phyloP scores from a whole-genome alignment of 2,113 vertebrate genomes.

The Chunga burmeisteri region DNA sequence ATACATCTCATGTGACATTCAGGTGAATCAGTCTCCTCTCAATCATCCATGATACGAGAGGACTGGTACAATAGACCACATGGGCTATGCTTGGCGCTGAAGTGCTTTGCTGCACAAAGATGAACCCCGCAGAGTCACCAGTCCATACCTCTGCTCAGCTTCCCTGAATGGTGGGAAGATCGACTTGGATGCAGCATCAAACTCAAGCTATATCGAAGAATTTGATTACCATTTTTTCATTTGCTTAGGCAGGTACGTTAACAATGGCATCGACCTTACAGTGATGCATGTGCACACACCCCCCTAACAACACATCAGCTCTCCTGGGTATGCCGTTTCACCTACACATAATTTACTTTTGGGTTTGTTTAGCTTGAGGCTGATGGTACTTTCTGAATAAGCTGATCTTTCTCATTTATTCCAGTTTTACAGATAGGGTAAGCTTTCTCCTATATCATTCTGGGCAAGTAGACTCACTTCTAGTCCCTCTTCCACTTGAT shows the following conservation, averaged over 20 bases:
- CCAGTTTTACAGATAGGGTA: background rate
- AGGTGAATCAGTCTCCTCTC: background rate
- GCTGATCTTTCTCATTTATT: background rate
- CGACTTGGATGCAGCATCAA: background rate
- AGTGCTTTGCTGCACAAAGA: background rate
- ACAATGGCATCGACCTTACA: fast-evolving
- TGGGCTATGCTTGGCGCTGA: fast-evolving
- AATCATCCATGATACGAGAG: fast-evolving
- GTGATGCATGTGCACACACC: background rate
- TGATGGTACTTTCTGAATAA: background rate
- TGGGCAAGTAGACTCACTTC: background rate
- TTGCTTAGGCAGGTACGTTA: background rate
- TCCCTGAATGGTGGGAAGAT: background rate
- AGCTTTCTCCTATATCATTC: background rate
- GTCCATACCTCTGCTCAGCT: background rate
- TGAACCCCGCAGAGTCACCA: fast-evolving
- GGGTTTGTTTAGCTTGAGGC: background rate
- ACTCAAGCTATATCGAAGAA: background rate
- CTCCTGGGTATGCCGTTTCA: background rate
- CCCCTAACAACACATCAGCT: background rate
- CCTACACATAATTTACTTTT: background rate
- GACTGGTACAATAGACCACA: no score
- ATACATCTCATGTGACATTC: background rate
- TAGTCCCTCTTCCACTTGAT: background rate
- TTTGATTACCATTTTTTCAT: background rate